A percentile compares a stretch with the other conserved stretches of the same genome.
These are phyloP conservation scores for Netelia melanura DNA, from an alignment of 2,888 invertebrate genomes.

Conservation along the genomic window DNA sequence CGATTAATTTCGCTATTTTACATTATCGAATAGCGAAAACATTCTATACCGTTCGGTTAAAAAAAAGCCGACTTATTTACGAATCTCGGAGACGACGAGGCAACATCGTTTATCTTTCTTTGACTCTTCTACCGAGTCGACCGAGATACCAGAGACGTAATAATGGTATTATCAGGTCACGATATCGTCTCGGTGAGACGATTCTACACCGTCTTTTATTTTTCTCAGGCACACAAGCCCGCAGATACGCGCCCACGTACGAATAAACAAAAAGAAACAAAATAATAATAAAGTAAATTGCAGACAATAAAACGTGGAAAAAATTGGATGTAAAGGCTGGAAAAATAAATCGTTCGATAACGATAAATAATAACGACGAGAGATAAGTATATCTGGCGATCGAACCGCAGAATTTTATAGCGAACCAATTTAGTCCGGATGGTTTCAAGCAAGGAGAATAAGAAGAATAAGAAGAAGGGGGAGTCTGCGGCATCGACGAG, in stretches of 20 bases:
- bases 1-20: background rate
- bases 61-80: background rate
- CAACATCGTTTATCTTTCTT: conserved; percentile 14
- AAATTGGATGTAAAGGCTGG: background rate
- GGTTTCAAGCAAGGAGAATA: background rate
- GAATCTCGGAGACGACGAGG: conserved; percentile 35
- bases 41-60: background rate
- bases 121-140: background rate
- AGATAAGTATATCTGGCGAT: conserved; percentile 3
- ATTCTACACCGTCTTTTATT: conserved; percentile 16
- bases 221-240: conserved; percentile 4
- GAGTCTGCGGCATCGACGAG: background rate
- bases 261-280: background rate
- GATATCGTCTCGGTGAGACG: conserved; percentile 47
- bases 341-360: background rate
- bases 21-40: background rate
- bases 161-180: conserved; percentile 60
- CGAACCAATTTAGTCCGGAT: conserved; percentile 36
- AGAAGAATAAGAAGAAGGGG: no score
- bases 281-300: background rate
- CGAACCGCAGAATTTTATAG: background rate
- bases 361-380: background rate
- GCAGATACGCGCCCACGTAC: background rate
- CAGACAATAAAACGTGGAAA: background rate
- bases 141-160: conserved; percentile 47